A percentile compares a stretch with the other conserved stretches of the same genome.
phyloP scores from a whole-genome alignment of 2,888 invertebrate genomes.

The Aphrophora alni region DNA sequence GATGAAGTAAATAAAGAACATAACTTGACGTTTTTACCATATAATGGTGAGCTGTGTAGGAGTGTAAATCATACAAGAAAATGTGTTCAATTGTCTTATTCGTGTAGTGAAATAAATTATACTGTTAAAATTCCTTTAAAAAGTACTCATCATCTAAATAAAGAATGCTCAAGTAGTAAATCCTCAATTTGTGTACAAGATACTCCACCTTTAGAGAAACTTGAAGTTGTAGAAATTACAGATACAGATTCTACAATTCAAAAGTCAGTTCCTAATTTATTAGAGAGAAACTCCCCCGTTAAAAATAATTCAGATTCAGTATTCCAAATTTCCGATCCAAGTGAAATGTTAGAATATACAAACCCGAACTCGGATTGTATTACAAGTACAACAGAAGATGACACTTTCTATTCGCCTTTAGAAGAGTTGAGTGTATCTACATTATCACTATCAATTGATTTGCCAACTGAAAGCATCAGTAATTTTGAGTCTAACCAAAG shows the following conservation, averaged over 20 bases:
- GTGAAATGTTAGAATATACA: constrained; percentile 5
- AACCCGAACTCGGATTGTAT: constrained; percentile 28
- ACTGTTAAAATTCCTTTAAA: constrained; percentile 19
- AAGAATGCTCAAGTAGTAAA: constrained; percentile 22
- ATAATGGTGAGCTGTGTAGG: not conserved
- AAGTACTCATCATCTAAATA: not conserved
- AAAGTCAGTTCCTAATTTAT: not conserved
- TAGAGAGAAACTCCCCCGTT: not conserved
- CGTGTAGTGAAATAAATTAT: constrained; percentile 31
- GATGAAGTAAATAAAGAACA: not conserved
- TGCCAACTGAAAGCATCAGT: constrained; percentile 13
- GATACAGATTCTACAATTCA: not conserved
- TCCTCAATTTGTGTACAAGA: not conserved
- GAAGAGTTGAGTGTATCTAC: constrained; percentile 29
- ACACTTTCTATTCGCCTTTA: constrained; percentile 30
- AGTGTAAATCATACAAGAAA: not conserved
- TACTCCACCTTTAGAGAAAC: not conserved
- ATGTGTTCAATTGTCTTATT: constrained; percentile 33
- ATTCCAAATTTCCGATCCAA: not conserved
- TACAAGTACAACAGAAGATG: constrained; percentile 27
- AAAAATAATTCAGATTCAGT: not conserved
- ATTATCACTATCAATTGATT: constrained; percentile 22
- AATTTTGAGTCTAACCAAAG: constrained; percentile 12
- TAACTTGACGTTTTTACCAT: not conserved
- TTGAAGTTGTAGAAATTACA: not conserved